Percentiles rank a stretch among this genome's conserved stretches.
These are phyloP conservation scores for Gastrophysa polygoni DNA, from an alignment of 2,888 invertebrate genomes.

Conservation along the genomic window DNA sequence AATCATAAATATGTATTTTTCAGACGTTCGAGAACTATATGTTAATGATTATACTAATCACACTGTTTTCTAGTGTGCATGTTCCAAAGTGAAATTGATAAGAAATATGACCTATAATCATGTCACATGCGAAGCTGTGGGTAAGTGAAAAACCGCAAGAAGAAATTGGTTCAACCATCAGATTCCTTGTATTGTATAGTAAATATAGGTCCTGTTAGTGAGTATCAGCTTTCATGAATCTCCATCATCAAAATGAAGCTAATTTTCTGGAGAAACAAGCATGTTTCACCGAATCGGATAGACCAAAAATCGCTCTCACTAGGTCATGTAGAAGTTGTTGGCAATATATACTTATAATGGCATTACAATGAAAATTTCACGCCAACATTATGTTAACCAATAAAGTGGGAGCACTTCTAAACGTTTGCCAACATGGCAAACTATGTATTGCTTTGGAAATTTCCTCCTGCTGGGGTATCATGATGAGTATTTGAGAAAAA, in stretches of 20 bases:
- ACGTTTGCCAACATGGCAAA: no score
- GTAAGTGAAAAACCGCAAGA: constrained; percentile 11
- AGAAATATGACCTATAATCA: constrained; percentile 13
- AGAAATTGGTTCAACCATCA: not conserved
- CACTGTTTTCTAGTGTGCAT: constrained; percentile 12
- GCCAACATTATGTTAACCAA: no score
- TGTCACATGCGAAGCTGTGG: constrained; percentile 9
- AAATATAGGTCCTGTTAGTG: not conserved
- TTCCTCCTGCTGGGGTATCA: no score
- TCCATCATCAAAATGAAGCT: not conserved
- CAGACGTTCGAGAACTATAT: constrained; percentile 5
- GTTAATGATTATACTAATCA: constrained; percentile 14
- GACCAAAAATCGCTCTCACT: no score
- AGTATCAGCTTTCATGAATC: not conserved
- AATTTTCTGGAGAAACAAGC: no score
- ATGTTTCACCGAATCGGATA: no score
- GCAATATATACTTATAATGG: no score
- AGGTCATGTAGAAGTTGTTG: no score
- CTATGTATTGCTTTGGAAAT: no score
- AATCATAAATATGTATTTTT: constrained; percentile 16
- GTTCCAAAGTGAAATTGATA: constrained; percentile 18
- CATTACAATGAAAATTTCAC: no score
- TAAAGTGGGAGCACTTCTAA: no score
- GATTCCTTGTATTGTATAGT: not conserved
- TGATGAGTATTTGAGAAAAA: no score